phyloP scores from a whole-genome alignment of 2,888 invertebrate genomes.

The Junonia oenone region DNA sequence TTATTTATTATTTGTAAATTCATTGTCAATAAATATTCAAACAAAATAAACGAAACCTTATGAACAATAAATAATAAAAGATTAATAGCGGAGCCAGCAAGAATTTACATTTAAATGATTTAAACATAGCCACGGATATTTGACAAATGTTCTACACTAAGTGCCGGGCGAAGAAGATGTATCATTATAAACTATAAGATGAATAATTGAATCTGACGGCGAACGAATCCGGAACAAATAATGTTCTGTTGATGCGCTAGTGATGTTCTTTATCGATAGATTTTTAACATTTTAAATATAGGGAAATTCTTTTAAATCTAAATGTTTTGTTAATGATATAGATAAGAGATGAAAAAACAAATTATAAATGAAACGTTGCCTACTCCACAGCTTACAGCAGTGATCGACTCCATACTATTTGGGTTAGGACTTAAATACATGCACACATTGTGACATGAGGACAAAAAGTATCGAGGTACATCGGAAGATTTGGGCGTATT shows the following conservation, averaged over 20 bases:
- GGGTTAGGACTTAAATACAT: too few species aligned
- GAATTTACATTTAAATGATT: not conserved
- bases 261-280: slow-evolving; percentile 22
- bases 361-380: too few species aligned
- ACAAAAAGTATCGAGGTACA: too few species aligned
- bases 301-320: not conserved
- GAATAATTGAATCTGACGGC: slow-evolving; percentile 44
- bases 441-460: too few species aligned
- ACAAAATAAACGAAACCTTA: too few species aligned
- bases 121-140: not conserved
- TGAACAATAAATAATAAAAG: not conserved
- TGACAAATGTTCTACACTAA: slow-evolving; percentile 10
- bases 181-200: slow-evolving; percentile 37
- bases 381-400: too few species aligned
- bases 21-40: too few species aligned
- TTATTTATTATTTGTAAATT: too few species aligned
- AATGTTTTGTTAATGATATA: too few species aligned
- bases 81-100: not conserved
- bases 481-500: too few species aligned
- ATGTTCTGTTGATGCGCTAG: slow-evolving; percentile 34
- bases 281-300: not conserved
- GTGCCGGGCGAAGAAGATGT: slow-evolving; percentile 27
- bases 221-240: slow-evolving; percentile 39
- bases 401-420: too few species aligned
- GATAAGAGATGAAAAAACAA: too few species aligned